Conservation (phyloP, 2,888 invertebrate genomes). For the Drosophila barbarae region DNA sequence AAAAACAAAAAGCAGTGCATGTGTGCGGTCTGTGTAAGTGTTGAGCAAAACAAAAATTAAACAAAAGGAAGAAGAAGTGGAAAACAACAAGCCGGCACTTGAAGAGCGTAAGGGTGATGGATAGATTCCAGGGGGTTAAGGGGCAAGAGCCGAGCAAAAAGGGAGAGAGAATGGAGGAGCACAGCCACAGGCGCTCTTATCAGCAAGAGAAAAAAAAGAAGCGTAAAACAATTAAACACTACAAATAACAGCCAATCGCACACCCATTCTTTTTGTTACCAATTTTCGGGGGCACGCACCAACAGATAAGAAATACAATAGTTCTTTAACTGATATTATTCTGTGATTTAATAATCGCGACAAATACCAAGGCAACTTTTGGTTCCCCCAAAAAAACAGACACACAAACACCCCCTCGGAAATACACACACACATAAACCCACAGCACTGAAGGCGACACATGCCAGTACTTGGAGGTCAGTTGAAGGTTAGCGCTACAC, state of each 20-base stretch:
- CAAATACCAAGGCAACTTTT: conserved; percentile 18
- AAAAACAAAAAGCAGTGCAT: conserved; percentile 3
- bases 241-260: conserved; percentile 2
- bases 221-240: conserved; percentile 3
- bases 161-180: conserved; percentile 4
- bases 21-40: conserved; percentile 20
- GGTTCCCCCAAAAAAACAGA: conserved; percentile 23
- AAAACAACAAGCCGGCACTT: conserved; percentile 26
- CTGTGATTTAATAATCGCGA: conserved; percentile 9
- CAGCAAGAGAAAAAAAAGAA: conserved; percentile 13
- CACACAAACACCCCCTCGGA: conserved; percentile 13
- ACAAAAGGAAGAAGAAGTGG: conserved; percentile 22
- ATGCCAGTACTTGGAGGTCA: conserved; percentile 63
- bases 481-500: conserved; percentile 66
- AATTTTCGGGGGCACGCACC: conserved; percentile 6
- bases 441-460: conserved; percentile 23
- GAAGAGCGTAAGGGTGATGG: conserved; percentile 4
- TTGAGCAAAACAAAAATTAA: conserved; percentile 44
- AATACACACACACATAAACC: conserved; percentile 3
- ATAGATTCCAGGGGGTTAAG: neutral
- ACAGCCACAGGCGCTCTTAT: conserved; percentile 24
- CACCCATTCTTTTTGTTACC: neutral
- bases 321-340: conserved; percentile 5
- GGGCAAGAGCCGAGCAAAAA: neutral
- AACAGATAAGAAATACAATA: neutral